Conservation (phyloP, 2,797 vertebrate genomes). For the Numenius phaeopus region DNA sequence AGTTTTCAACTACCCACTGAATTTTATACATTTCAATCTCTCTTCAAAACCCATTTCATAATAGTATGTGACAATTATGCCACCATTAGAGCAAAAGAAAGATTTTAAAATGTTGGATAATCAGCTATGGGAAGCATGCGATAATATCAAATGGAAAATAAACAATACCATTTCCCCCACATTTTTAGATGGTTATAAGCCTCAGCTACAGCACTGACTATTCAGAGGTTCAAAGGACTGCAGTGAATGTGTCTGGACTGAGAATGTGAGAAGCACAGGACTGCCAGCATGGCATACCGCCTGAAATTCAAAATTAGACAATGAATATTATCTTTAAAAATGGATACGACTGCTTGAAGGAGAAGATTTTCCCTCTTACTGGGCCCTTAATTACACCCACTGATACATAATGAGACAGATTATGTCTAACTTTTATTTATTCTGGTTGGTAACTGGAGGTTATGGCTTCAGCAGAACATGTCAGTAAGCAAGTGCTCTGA, state of each 20-base stretch:
- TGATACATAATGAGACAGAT: not conserved
- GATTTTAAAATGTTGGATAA: not conserved
- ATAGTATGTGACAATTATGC: not conserved
- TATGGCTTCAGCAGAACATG: not conserved
- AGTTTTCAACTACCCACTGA: not conserved
- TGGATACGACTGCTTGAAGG: not conserved
- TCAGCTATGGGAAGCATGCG: not conserved
- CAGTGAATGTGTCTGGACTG: not conserved
- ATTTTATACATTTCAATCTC: not conserved
- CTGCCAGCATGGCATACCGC: not conserved
- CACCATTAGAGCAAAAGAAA: not conserved
- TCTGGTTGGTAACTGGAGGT: not conserved
- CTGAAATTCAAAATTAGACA: not conserved
- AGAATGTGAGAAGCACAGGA: not conserved
- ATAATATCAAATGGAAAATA: not conserved
- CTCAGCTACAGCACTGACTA: not conserved
- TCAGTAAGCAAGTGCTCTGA: not conserved
- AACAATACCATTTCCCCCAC: not conserved
- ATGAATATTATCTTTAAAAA: not conserved
- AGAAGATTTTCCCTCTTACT: not conserved
- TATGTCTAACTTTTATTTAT: not conserved
- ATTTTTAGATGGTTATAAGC: not conserved
- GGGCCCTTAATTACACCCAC: not conserved
- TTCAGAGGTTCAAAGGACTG: not conserved
- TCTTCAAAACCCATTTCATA: not conserved